Percentiles rank a stretch among this genome's conserved stretches.
Conservation (phyloP, 1,140 invertebrate species). For the Nasonia giraulti region DNA sequence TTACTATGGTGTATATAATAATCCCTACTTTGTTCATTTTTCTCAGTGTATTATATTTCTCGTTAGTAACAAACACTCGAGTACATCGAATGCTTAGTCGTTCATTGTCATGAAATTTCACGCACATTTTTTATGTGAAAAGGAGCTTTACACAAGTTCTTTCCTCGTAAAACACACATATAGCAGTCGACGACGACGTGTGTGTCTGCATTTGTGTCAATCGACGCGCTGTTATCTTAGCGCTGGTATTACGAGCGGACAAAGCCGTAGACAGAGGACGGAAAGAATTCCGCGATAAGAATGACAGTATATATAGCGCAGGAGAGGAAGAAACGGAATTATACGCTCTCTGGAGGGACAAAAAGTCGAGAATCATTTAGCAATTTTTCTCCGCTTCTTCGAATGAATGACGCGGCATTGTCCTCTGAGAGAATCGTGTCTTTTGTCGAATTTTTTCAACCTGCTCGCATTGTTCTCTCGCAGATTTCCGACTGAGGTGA, state of each 20-base stretch:
- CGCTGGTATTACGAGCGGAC: conserved; percentile 18
- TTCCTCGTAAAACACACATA: not conserved
- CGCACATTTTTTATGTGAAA: too few species aligned
- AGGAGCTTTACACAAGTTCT: not conserved
- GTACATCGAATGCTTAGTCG: too few species aligned
- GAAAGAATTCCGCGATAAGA: conserved; percentile 20
- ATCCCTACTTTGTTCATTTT: too few species aligned
- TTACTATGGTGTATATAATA: too few species aligned
- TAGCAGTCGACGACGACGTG: not conserved
- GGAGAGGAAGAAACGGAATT: conserved; percentile 20
- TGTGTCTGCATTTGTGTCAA: conserved; percentile 52
- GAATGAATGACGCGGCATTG: not conserved
- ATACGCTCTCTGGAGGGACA: not conserved
- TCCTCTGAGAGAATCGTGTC: conserved; percentile 3
- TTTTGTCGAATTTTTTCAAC: not conserved
- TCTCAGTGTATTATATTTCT: too few species aligned
- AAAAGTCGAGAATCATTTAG: conserved; percentile 36
- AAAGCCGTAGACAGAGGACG: conserved; percentile 1
- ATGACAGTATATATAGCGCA: not conserved
- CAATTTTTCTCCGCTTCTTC: conserved; percentile 21
- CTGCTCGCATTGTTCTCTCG: too few species aligned
- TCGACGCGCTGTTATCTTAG: conserved; percentile 42
- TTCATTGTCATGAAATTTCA: too few species aligned
- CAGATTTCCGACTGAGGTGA: too few species aligned
- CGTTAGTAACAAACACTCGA: too few species aligned